Evolutionary conservation across 1,140 invertebrate genomes (phyloP), one percentile per base, ranked within the genome.

Genomic region (Zophobas morio): DNA sequence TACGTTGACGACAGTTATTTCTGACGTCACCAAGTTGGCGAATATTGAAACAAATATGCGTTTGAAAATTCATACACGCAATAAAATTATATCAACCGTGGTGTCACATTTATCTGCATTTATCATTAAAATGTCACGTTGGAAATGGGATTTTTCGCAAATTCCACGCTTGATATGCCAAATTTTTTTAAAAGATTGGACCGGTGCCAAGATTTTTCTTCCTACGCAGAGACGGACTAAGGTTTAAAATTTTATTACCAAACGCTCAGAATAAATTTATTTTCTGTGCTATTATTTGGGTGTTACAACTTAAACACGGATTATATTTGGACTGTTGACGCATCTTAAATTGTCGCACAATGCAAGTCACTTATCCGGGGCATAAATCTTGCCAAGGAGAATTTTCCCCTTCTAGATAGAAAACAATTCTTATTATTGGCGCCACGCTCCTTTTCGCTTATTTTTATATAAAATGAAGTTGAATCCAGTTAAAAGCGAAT

Each of bases 171-270:
- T 20, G 40, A 20, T 51, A 51, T 51, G 71, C 71, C 71, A 73
- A 73, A 42, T 66, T 63, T 72, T 72, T 56, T 54, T 42, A 54
- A 54, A 73, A 42, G n/a, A 73, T 73, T 73, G 70, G 71, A 73
- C 37, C 1, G 20, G 2, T 5, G 71, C 71, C 71, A 73, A 72
- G 20, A 42, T 32, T 70, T 72, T 72, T 36, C 49, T 54, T 73
- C 49, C 71, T 73, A 73, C 49, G 54, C 71, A 73, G 71, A 36
- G 36, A 54, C 70, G 36, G 70, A 39, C 70, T 53, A 73, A 40
- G 34, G 36, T 51, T 73, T 73, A 39, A 73, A 73, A 54, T 73
- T 73, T 73, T 73, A 73, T 53, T 73, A 73, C 47, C 37, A 56
- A 73, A 73, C 35, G 32, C 71, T 54, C 33, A 36, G 51, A 73